Evolutionary conservation across 2,113 vertebrate genomes (phyloP), one percentile per base, ranked within the genome.

Genomic region (Misgurnus mizolepis): DNA sequence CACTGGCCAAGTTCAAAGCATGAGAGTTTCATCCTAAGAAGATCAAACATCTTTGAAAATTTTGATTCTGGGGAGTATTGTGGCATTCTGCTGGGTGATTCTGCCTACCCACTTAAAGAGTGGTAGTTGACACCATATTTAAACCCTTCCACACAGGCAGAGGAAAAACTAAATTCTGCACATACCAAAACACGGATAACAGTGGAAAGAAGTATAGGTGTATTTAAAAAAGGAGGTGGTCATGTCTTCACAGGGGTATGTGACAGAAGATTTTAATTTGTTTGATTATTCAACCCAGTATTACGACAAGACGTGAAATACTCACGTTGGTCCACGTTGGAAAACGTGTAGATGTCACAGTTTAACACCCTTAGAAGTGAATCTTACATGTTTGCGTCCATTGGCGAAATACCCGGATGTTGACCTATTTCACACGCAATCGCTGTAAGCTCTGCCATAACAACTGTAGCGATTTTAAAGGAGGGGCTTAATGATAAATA

Each of bases 31-130:
- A 64, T 64, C 6, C 12, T 15, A 0, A 64, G 6, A 17, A 64
- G 34, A 64, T 64, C 34, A 15, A 64, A 64, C 9, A 64, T 64
- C 27, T 15, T 12, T 14, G 34, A 64, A 12, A 40, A 40, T 7
- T 45, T 45, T 45, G 43, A 40, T 64, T 64, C 12, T 64, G 62
- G 45, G 22, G 8, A 60, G 49, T 79, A 77, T 11, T 76, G 62
- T 61, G 22, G 34, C n/a, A 6, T 18, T 18, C 58, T 61, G 58
- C 58, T 61, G 58, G 60, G 27, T 62, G 60, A 62, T 62, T 62
- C 60, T 62, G 27, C 60, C 22, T 62, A 62, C 10, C 60, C 60
- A 62, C 27, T 62, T 27, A 61, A 62, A 62, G 27, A 62, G 60
- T 62, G 60, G 22, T 0, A 11, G 60, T 11, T 34, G 60, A 62